Percentiles rank a stretch among this genome's conserved stretches.
Conservation (phyloP, 2,113 vertebrate species). For the Corapipo altera region DNA sequence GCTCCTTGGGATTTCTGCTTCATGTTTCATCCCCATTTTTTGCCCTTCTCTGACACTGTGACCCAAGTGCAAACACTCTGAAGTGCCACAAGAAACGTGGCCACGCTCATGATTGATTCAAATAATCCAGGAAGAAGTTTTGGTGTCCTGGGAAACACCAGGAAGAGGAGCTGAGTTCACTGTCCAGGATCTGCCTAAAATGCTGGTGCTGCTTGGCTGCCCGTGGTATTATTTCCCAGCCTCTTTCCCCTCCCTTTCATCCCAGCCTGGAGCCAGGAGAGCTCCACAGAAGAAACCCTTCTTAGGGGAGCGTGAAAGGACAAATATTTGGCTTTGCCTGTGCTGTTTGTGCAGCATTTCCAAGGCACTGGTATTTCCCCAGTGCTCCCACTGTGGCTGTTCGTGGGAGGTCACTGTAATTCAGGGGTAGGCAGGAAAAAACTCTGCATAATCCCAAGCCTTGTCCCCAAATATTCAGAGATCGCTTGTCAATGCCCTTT, state of each 20-base stretch:
- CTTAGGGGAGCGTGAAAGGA: not conserved
- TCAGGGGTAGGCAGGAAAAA: constrained; percentile 30
- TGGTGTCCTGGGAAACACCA: not conserved
- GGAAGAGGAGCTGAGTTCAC: accelerated
- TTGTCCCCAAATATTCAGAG: constrained; percentile 28
- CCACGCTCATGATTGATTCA: not conserved
- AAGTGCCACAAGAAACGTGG: not conserved
- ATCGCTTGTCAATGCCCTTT: not conserved
- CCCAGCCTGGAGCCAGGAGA: not conserved
- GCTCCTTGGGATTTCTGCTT: not conserved
- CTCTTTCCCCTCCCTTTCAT: not conserved
- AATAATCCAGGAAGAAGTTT: not conserved
- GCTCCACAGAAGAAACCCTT: not conserved
- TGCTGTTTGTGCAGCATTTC: not conserved
- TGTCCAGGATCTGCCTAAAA: not conserved
- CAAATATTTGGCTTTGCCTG: constrained; percentile 8
- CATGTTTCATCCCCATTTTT: accelerated
- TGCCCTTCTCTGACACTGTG: not conserved
- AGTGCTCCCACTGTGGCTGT: not conserved
- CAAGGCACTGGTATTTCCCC: constrained; percentile 20
- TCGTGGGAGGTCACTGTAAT: constrained; percentile 40
- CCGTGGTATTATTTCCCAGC: not conserved
- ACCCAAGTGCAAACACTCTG: not conserved
- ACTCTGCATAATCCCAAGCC: constrained; percentile 26
- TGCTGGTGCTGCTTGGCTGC: not conserved